A percentile compares a stretch with the other conserved stretches of the same genome.
Evolutionary conservation across 2,797 vertebrate species (phyloP).

Genomic region (Chelidonichthys spinosus): DNA sequence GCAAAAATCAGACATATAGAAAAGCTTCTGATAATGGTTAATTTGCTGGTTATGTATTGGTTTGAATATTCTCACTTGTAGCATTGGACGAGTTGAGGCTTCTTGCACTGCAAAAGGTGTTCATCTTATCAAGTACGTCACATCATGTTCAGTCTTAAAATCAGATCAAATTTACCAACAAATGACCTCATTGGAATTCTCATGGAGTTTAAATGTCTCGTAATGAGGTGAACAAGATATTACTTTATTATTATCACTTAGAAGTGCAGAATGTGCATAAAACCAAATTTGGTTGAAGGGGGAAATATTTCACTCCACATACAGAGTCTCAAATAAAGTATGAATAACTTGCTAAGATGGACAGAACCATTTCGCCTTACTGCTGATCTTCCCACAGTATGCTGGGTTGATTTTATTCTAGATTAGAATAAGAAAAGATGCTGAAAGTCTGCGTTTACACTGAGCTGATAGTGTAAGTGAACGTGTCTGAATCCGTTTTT

Average conservation of each 20-base stretch:
- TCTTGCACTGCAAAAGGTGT: constrained; percentile 51
- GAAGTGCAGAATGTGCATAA: background rate
- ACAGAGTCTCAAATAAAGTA: background rate
- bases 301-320: background rate
- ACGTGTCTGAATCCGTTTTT: constrained; percentile 9
- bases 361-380: constrained; percentile 35
- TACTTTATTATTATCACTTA: background rate
- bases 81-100: constrained; percentile 16
- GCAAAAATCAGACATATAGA: background rate
- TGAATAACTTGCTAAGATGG: constrained; percentile 58
- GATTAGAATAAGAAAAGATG: background rate
- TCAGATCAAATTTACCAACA: background rate
- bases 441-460: constrained; percentile 46
- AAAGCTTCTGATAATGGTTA: background rate
- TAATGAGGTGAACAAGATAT: background rate
- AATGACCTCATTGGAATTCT: background rate
- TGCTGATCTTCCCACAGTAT: constrained; percentile 22
- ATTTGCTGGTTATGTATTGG: constrained; percentile 2
- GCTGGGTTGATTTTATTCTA: constrained; percentile 4
- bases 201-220: background rate
- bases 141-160: background rate
- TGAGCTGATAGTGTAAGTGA: constrained; percentile 47
- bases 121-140: constrained; percentile 56
- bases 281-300: constrained; percentile 4
- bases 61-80: background rate